Conservation (phyloP, 2,797 vertebrate genomes). For the Jordanella pulchra region DNA sequence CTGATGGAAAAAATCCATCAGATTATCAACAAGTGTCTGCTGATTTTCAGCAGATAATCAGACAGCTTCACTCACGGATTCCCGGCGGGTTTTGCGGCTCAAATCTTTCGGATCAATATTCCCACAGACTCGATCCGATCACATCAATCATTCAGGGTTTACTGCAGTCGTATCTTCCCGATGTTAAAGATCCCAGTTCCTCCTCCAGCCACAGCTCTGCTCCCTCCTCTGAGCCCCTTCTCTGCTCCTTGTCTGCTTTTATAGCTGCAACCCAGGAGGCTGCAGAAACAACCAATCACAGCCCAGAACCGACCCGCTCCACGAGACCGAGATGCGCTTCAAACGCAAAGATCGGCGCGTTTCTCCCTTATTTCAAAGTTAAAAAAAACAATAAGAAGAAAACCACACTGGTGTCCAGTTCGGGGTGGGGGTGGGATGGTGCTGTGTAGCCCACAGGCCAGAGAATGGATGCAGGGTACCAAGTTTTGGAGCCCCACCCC, state of each 20-base stretch:
- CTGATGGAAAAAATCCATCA: not conserved
- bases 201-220: slow-evolving; percentile 2
- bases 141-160: not conserved
- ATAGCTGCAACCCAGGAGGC: slow-evolving; percentile 51
- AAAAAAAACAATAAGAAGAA: too few species aligned
- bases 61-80: not conserved
- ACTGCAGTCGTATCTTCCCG: not conserved
- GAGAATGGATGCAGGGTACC: too few species aligned
- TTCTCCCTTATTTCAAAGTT: not conserved
- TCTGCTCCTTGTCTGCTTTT: slow-evolving; percentile 31
- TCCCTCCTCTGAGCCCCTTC: slow-evolving; percentile 27
- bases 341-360: too few species aligned
- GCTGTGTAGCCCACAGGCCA: too few species aligned
- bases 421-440: too few species aligned
- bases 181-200: not conserved
- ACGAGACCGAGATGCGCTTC: not conserved
- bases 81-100: not conserved
- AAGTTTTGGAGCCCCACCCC: too few species aligned
- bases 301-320: slow-evolving; percentile 10
- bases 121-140: slow-evolving; percentile 27
- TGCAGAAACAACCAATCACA: slow-evolving; percentile 62
- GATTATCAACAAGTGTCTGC: not conserved
- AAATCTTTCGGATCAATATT: slow-evolving; percentile 38
- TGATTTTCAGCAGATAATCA: not conserved
- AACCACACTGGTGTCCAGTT: too few species aligned